phyloP scores from a whole-genome alignment of 2,113 vertebrate genomes.

The Apeltes quadracus region DNA sequence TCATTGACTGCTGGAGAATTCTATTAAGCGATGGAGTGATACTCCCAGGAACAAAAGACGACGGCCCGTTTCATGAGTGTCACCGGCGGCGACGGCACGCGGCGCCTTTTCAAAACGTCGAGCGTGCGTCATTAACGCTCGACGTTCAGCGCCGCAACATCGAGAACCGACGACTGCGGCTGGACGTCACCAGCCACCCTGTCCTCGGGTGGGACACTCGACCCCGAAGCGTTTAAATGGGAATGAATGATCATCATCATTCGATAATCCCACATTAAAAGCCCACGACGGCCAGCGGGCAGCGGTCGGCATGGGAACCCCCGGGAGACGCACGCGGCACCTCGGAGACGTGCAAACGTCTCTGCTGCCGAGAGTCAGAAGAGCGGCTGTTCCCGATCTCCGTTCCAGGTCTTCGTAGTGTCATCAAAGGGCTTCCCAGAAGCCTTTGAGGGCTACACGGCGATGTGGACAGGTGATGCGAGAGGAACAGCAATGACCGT shows the following conservation, averaged over 20 bases:
- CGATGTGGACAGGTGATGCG: constrained; percentile 33
- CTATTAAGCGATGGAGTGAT: constrained; percentile 73
- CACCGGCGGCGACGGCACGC: constrained; percentile 9
- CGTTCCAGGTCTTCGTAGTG: constrained; percentile 10
- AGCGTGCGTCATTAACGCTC: too few relatives aligned
- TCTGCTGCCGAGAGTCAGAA: constrained; percentile 6
- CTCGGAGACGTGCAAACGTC: constrained; percentile 4
- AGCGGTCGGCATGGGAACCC: too few relatives aligned
- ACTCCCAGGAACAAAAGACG: constrained; percentile 68
- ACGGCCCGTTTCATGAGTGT: constrained; percentile 65
- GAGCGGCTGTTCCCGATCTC: constrained; percentile 35
- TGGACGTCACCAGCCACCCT: too few relatives aligned
- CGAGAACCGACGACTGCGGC: too few relatives aligned
- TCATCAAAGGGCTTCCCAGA: constrained; percentile 27
- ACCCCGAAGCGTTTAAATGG: too few relatives aligned
- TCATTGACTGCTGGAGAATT: constrained; percentile 76
- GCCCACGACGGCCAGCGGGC: too few relatives aligned
- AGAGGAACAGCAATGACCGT: constrained; percentile 7
- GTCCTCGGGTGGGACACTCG: too few relatives aligned
- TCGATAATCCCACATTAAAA: too few relatives aligned
- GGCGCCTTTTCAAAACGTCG: too few relatives aligned
- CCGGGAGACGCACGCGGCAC: not conserved
- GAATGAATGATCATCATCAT: too few relatives aligned
- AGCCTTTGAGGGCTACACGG: not conserved
- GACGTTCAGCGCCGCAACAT: too few relatives aligned